Base-by-base conservation (phyloP, 2,797 vertebrate species). In the Peromyscus melanophrys region DNA sequence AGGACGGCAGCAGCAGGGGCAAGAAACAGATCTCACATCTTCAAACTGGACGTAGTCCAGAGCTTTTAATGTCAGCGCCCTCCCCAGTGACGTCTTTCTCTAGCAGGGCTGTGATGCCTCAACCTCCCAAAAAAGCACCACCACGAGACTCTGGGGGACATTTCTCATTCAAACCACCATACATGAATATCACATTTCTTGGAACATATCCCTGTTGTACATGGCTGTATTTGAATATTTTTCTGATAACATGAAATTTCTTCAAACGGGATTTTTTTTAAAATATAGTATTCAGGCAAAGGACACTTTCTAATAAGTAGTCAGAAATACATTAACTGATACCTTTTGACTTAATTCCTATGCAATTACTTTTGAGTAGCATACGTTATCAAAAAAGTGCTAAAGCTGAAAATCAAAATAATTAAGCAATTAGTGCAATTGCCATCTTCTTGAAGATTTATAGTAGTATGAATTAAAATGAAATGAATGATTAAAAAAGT, bases 381-480 rank as follows among this genome's bases (percentile, higher is more conserved):
- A 92, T 95, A 97, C 86, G 80, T 98, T 95, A 92, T 95, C 92
- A 63, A 52, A 93, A 97, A 97, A 76, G 59, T 93, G 93, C 95
- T 97, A 96, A 95, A 95, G 83, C 90, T 96, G 86, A 97, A 97
- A 96, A 94, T 96, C 55, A 97, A 93, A 97, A 96, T 96, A 95
- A 95, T 96, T 96, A 96, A 97, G 96, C 81, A 97, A 76, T 97
- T 89, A 94, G 52, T 88, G 69, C 85, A 96, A 84, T 84, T 97
- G 76, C 92, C 81, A 84, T 90, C 82, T 97, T 90, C 89, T 84
- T 77, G 76, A 92, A 84, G 88, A 83, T 86, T 96, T 94, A 82
- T 89, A 67, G 57, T 90, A 67, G 59, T 87, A 67, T 95, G 92
- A 97, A 87, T 89, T 95, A 97, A 96, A 96, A 17, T 83, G 96